Conservation (phyloP, 1,140 invertebrate genomes). For the Watersipora subatra region DNA sequence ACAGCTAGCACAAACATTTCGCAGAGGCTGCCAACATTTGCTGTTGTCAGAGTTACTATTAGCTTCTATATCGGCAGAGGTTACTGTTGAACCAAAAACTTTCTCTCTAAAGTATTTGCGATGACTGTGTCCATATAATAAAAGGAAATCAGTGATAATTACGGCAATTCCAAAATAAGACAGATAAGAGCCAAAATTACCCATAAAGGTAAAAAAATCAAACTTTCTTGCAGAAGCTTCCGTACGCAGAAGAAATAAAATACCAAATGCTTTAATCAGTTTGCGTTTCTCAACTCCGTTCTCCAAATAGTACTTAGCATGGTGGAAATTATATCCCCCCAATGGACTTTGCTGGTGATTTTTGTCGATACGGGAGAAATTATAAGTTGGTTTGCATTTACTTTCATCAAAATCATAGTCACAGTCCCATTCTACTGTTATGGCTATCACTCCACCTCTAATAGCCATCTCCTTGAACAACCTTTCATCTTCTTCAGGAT, state of each 20-base stretch:
- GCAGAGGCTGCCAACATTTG: no score
- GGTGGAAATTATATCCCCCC: conserved; percentile 44
- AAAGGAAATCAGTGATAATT: neutral
- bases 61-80: no score
- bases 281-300: conserved; percentile 35
- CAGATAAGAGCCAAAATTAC: conserved; percentile 45
- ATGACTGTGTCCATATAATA: neutral
- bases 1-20: no score
- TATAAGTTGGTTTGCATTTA: conserved; percentile 43
- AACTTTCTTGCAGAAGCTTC: conserved; percentile 44
- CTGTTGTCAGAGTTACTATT: no score
- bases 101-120: no score
- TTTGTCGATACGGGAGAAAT: conserved; percentile 36
- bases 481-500: no score
- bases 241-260: conserved; percentile 44
- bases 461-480: conserved; percentile 1
- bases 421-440: conserved; percentile 46
- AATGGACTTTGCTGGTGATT: conserved; percentile 20
- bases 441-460: conserved; percentile 42
- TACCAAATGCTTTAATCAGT: conserved; percentile 45
- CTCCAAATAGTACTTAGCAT: conserved; percentile 37
- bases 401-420: conserved; percentile 41
- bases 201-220: conserved; percentile 39
- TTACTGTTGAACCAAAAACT: no score
- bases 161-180: conserved; percentile 40